Evolutionary conservation across 2,797 vertebrate species (phyloP), one percentile per base, ranked within the genome.

Genomic region (Poeciliopsis presidionis): DNA sequence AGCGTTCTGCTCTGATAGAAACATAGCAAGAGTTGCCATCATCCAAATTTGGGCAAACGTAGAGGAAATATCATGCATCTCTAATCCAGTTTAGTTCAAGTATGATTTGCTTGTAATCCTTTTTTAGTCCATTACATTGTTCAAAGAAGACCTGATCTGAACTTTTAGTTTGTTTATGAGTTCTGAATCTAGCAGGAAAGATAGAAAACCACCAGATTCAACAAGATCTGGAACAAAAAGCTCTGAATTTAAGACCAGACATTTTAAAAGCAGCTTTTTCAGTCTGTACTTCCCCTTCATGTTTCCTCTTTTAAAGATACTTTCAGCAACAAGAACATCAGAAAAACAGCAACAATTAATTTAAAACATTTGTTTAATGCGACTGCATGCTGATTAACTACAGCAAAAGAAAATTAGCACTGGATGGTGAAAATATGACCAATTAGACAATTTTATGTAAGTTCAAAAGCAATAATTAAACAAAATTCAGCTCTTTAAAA

Each of bases 41-140:
- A n/a, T n/a, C 49, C 47, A 2, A 46, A 79, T 73, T 75, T 43
- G 20, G 13, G 25, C 25, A 45, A 53, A 43, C 41, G 28, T 41
- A 83, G 41, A 67, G 53, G 85, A 70, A 80, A 80, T 83, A 72
- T 75, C 33, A 79, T 14, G 36, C 12, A 36, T 59, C 36, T 53
- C 14, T 22, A 53, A 76, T 77, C 72, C 71, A 73, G 72, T 81
- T 81, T 39, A 13, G 20, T 78, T 53, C 46, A 36, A 59, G 6
- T 72, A 4, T 5, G 43, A 78, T 86, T 81, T 72, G 0, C 28
- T 47, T 73, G 13, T 7, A 73, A 79, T 51, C 74, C 13, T 30
- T 75, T 75, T 41, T 43, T 47, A 25, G 43, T 33, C 20, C 16
- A 55, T 30, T 57, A 28, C 1, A 11, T 75, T 53, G 22, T 14